Conservation (phyloP, 1,140 invertebrate species). For the Drosophila baimaii region DNA sequence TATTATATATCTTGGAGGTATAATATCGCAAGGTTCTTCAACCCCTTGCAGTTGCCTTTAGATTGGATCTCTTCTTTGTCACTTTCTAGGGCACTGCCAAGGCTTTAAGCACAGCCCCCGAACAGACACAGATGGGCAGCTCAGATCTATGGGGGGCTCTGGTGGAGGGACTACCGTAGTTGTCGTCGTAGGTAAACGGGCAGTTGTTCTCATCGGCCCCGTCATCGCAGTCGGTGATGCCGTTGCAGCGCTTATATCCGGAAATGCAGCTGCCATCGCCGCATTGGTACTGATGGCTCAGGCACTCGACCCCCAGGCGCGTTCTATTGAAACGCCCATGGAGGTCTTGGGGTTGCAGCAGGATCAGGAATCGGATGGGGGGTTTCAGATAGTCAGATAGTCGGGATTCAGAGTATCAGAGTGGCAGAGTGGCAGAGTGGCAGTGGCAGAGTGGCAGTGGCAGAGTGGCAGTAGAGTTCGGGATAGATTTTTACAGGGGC, state of each 20-base stretch:
- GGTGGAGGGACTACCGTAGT: constrained; percentile 62
- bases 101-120: background rate
- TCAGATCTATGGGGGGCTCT: background rate
- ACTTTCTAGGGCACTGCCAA: background rate
- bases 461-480: constrained; percentile 15
- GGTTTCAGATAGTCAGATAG: constrained; percentile 23
- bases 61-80: background rate
- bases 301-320: constrained; percentile 70
- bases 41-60: background rate
- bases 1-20: background rate
- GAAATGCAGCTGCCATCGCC: constrained; percentile 88
- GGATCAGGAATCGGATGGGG: constrained; percentile 6
- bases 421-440: constrained; percentile 25
- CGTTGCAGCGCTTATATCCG: constrained; percentile 87
- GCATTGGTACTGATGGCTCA: constrained; percentile 86
- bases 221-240: constrained; percentile 87
- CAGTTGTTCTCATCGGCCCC: constrained; percentile 89
- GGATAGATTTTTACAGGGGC: constrained; percentile 37
- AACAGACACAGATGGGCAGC: constrained; percentile 1
- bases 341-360: constrained; percentile 55
- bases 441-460: constrained; percentile 30
- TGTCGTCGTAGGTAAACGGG: constrained; percentile 77
- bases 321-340: constrained; percentile 77
- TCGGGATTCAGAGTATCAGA: constrained; percentile 37
- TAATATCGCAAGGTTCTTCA: no score